Evolutionary conservation across 2,888 invertebrate species (phyloP).

Genomic region (Pteria penguin): DNA sequence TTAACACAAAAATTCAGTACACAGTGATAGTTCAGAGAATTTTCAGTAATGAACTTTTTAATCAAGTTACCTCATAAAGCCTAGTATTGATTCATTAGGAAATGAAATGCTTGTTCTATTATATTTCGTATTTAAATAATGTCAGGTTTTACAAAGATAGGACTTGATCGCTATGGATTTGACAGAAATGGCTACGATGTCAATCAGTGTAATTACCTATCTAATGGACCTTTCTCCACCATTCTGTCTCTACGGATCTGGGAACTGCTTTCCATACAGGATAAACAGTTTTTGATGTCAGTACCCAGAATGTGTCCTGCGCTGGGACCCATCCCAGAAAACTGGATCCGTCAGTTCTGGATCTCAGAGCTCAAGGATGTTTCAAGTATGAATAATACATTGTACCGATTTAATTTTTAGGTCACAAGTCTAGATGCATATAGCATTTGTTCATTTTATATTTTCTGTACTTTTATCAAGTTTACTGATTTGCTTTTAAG

Average conservation of each 20-base stretch:
- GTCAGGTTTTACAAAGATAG: slow-evolving; percentile 66
- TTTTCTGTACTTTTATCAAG: background rate
- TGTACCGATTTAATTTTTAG: background rate
- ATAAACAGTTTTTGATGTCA: slow-evolving; percentile 65
- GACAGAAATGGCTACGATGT: slow-evolving; percentile 56
- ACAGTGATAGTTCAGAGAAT: no score
- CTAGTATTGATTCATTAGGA: no score
- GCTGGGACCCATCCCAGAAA: slow-evolving; percentile 61
- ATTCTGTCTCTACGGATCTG: slow-evolving; percentile 62
- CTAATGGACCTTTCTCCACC: slow-evolving; percentile 68
- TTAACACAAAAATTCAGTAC: no score
- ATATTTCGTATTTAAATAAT: no score
- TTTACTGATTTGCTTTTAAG: background rate
- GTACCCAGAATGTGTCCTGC: slow-evolving; percentile 65
- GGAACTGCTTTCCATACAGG: slow-evolving; percentile 64
- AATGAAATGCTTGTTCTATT: no score
- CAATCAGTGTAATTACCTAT: slow-evolving; percentile 66
- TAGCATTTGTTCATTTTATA: background rate
- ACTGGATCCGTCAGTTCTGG: slow-evolving; percentile 73
- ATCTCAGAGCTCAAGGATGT: slow-evolving; percentile 66
- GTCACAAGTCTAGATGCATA: background rate
- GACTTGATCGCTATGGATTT: slow-evolving; percentile 64
- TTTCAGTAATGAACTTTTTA: no score
- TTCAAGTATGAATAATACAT: slow-evolving; percentile 52
- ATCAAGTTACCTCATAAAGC: no score